Conservation (phyloP, 2,888 invertebrate species). For the Parnassius smintheus region DNA sequence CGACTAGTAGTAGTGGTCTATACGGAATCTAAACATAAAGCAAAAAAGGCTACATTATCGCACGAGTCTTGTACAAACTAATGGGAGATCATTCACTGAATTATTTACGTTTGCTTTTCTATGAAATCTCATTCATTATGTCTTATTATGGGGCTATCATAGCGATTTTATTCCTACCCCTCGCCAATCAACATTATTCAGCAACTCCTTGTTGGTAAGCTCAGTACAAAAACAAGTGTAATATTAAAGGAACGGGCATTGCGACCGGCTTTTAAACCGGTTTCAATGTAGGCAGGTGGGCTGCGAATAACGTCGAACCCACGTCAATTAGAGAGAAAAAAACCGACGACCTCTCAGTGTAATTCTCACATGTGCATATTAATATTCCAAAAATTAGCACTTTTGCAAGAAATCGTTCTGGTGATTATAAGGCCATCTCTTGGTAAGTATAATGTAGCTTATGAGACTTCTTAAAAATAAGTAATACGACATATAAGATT, state of each 20-base stretch:
- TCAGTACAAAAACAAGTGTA: slow-evolving; percentile 19
- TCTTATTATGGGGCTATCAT: slow-evolving; percentile 9
- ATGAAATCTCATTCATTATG: slow-evolving; percentile 22
- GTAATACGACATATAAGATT: too few relatives aligned
- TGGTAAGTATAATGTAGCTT: too few relatives aligned
- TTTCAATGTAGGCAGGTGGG: slow-evolving; percentile 34
- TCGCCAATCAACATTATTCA: slow-evolving; percentile 3
- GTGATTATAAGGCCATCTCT: too few relatives aligned
- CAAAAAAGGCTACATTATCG: slow-evolving; percentile 1
- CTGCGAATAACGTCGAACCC: slow-evolving; percentile 30
- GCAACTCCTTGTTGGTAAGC: neutral
- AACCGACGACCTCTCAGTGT: neutral
- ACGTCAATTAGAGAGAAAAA: slow-evolving; percentile 30
- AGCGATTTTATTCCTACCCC: slow-evolving; percentile 3
- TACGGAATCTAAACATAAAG: neutral
- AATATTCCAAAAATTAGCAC: neutral
- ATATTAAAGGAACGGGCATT: slow-evolving; percentile 16
- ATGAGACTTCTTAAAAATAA: too few relatives aligned
- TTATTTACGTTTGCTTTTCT: slow-evolving; percentile 21
- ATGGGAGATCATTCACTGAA: slow-evolving; percentile 20
- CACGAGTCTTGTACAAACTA: neutral
- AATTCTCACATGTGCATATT: neutral
- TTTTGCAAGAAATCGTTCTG: neutral
- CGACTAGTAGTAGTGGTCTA: too few relatives aligned
- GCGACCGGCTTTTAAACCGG: slow-evolving; percentile 31